Base-by-base conservation (phyloP, 2,113 vertebrate species). In the Chloropsis hardwickii region DNA sequence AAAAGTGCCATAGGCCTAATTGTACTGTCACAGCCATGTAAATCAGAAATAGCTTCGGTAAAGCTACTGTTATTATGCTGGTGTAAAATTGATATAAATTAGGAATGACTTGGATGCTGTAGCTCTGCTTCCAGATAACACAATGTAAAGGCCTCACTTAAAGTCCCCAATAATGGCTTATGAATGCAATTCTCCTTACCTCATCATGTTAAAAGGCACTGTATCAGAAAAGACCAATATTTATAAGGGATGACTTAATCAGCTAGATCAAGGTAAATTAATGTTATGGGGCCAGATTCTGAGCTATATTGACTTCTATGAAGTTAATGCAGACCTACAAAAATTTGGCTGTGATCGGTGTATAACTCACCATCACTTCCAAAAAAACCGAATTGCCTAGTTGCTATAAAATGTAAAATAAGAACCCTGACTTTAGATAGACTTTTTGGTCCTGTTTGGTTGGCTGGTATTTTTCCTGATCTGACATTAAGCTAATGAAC, bases 1-100 rank as follows among this genome's bases (percentile, higher is more conserved):
- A 93, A 88, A 96, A 96, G 90, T 96, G 92, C 94, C 92, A 93
- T 93, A 92, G 95, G 93, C 93, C 88, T 95, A 96, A 96, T 95
- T 96, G 88, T 95, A 93, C 92, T 95, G 96, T 96, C 95, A 95
- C 51, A 90, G 84, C 67, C 92, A 53, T 96, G 93, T 94, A 97
- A 97, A 96, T 96, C 95, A 97, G 90, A 89, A 95, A 96, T 78
- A 80, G 81, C 64, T 94, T 91, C 85, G 44, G 84, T 82, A 93
- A 93, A 94, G 85, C 72, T 92, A 86, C 82, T 88, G 47, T 93
- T 96, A 92, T 87, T 95, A 82, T 65, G 74, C 66, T 93, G 71
- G 94, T 94, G 81, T 91, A 95, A 95, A 95, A 96, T 25, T 95
- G 91, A 93, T 83, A 84, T 94, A 93, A 95, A 95, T 95, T 92